Evolutionary conservation across 2,113 vertebrate species (phyloP), one percentile per base, ranked within the genome.

Genomic region (Dromas ardeola): DNA sequence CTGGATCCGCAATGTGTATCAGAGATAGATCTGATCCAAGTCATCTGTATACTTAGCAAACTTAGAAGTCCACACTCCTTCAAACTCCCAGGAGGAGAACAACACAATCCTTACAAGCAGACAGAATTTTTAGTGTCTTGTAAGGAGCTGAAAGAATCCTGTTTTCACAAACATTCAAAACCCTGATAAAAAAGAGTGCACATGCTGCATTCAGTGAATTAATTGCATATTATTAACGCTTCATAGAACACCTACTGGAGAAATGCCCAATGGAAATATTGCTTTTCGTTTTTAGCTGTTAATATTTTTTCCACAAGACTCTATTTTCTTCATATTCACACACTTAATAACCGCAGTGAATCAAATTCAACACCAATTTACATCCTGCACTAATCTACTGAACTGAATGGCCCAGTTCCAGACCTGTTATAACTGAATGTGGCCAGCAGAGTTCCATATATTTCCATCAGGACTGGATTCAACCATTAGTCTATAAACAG

Each of bases 361-460:
- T 81, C 61, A 87, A 94, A 95, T 89, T 91, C 95, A 89, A 79
- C 78, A 85, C 38, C 73, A 63, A 49, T 69, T 96, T 89, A 59
- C 61, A 80, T 87, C 69, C 73, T 85, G 78, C 45, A 53, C 81
- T 78, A 47, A 90, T 55, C 82, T 91, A 56, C 65, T 69, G 61
- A 62, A 76, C 56, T 79, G 56, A 94, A 93, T 42, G 49, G 86
- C 72, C 36, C 27, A 34, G 30, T 74, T 95, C 80, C 88, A 94
- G 65, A 52, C 45, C 30, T 74, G 56, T 38, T 76, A 5, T 19
- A 94, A 53, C 40, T 38, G 19, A 78, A 67, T 3, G 11, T 69
- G 49, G 70, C 52, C 77, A 72, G 70, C 40, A 93, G 50, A 91
- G 34, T 58, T 91, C 34, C 81, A 87, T 21, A 15, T 23, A 34